phyloP scores from a whole-genome alignment of 2,113 vertebrate species.

The Rhea americana region DNA sequence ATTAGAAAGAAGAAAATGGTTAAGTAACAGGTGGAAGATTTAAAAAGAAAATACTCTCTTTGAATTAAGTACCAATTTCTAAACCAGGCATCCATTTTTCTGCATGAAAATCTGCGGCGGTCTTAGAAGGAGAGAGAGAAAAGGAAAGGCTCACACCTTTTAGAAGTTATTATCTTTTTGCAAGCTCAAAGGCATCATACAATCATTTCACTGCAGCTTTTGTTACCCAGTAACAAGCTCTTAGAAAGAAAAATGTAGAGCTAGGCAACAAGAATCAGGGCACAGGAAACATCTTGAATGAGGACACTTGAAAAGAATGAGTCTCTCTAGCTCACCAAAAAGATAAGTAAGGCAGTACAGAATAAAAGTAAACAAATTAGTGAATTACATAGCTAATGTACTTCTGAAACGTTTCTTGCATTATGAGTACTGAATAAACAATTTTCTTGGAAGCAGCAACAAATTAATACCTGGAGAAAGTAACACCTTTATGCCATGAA shows the following conservation, averaged over 20 bases:
- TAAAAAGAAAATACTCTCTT: not conserved
- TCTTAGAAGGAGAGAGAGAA: not conserved
- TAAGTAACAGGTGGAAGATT: not conserved
- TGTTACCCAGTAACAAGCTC: not conserved
- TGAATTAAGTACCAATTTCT: not conserved
- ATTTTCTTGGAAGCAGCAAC: not conserved
- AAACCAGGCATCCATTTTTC: not conserved
- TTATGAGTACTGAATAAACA: not conserved
- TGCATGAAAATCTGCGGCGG: not conserved
- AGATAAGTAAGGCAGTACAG: not conserved
- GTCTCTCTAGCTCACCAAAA: not conserved
- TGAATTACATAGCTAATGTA: not conserved
- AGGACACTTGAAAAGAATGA: not conserved
- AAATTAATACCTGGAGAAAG: not conserved
- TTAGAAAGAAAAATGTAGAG: not conserved
- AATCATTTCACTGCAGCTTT: not conserved
- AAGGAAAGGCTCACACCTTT: not conserved
- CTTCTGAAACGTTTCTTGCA: not conserved
- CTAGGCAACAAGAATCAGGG: not conserved
- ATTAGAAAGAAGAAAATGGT: not conserved
- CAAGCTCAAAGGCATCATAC: not conserved
- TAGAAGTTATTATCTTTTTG: not conserved
- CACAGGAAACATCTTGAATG: not conserved
- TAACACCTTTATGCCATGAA: not conserved
- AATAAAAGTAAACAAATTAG: not conserved